phyloP scores from a whole-genome alignment of 2,113 vertebrate species.

The Australoheros scitulus region DNA sequence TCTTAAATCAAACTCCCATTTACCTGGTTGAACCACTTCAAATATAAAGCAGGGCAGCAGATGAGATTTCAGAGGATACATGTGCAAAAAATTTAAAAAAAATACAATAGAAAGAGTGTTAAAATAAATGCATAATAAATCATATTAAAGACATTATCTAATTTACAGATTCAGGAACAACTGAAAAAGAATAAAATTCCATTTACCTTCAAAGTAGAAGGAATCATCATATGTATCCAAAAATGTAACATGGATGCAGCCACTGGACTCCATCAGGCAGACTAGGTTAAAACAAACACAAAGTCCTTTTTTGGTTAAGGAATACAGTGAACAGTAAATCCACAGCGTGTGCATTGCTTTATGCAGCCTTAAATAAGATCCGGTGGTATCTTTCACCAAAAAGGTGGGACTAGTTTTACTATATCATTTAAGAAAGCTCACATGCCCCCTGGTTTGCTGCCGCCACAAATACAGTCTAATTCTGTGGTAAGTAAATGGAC shows the following conservation, averaged over 20 bases:
- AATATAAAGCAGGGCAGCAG: background rate
- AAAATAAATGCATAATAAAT: background rate
- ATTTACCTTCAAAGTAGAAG: constrained; percentile 56
- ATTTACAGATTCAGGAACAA: background rate
- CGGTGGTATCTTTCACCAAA: no score
- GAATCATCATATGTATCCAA: fast-evolving
- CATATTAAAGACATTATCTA: background rate
- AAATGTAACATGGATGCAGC: background rate
- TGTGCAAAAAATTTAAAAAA: background rate
- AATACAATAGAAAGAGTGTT: background rate
- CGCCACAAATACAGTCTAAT: no score
- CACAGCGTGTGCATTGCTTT: background rate
- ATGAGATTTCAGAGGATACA: background rate
- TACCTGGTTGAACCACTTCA: background rate
- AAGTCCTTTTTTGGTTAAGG: background rate
- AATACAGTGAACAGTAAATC: background rate
- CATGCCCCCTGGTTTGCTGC: no score
- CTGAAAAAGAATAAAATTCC: background rate
- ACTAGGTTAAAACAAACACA: background rate
- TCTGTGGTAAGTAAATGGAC: no score
- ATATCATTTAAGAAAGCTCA: no score
- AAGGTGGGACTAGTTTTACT: no score
- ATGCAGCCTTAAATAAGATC: no score
- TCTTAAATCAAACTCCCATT: background rate
- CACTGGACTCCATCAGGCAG: constrained; percentile 12